phyloP scores from a whole-genome alignment of 2,797 vertebrate species.

The Coranthus polyacanthus region DNA sequence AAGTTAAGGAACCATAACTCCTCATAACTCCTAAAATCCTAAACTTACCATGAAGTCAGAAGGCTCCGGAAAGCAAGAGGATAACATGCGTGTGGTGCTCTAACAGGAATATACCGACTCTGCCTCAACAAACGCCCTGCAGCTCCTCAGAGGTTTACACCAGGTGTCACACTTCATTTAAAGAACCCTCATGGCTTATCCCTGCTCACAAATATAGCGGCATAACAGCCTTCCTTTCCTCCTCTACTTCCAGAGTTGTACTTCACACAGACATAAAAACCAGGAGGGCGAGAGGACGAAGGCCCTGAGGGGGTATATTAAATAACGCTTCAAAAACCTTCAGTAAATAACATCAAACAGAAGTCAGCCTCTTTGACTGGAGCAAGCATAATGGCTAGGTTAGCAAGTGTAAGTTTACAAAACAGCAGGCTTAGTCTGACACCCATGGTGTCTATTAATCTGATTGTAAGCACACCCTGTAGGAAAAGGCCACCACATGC shows the following conservation, averaged over 20 bases:
- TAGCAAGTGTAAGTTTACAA: slow-evolving; percentile 72
- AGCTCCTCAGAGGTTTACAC: slow-evolving; percentile 71
- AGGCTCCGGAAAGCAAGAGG: slow-evolving; percentile 46
- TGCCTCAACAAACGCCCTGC: slow-evolving; percentile 34
- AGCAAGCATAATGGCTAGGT: slow-evolving; percentile 61
- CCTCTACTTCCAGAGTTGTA: slow-evolving; percentile 49
- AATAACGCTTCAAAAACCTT: slow-evolving; percentile 72
- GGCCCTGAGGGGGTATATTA: slow-evolving; percentile 67
- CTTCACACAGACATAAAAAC: slow-evolving; percentile 65
- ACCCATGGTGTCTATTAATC: slow-evolving; percentile 66
- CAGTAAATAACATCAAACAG: slow-evolving; percentile 79
- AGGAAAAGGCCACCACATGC: slow-evolving; percentile 31
- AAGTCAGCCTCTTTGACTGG: slow-evolving; percentile 66
- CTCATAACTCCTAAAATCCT: slow-evolving; percentile 45
- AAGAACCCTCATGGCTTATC: slow-evolving; percentile 67
- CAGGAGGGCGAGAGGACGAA: slow-evolving; percentile 58
- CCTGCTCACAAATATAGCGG: slow-evolving; percentile 49
- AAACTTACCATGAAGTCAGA: slow-evolving; percentile 43
- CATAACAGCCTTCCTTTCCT: slow-evolving; percentile 53
- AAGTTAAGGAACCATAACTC: slow-evolving; percentile 61
- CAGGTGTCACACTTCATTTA: slow-evolving; percentile 83
- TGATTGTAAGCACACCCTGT: slow-evolving; percentile 51
- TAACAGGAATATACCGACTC: slow-evolving; percentile 18
- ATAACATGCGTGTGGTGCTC: slow-evolving; percentile 30
- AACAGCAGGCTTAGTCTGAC: slow-evolving; percentile 66